Evolutionary conservation across 2,797 vertebrate genomes (phyloP).

Genomic region (Myotis findleyi): DNA sequence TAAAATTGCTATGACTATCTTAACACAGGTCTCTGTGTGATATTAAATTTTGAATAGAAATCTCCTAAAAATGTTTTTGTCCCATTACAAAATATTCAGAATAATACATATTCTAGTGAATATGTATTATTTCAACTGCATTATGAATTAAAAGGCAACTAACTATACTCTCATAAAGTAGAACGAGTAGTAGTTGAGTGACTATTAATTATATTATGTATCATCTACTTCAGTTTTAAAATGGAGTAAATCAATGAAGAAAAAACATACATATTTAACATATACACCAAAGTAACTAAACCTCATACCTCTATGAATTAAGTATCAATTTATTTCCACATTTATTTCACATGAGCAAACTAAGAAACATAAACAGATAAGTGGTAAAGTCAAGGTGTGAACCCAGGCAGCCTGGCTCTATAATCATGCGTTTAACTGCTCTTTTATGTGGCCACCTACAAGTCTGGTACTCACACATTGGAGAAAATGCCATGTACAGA

Average conservation of each 20-base stretch:
- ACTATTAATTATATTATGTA: neutral
- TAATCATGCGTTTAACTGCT: neutral
- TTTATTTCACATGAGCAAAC: constrained; percentile 5
- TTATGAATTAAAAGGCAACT: neutral
- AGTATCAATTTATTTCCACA: neutral
- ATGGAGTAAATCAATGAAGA: neutral
- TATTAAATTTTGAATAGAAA: constrained; percentile 14
- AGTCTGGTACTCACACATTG: neutral
- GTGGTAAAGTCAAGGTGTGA: neutral
- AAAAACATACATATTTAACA: neutral
- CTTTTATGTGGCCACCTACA: too few relatives aligned
- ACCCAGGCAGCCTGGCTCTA: neutral
- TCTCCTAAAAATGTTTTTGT: neutral
- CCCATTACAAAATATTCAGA: neutral
- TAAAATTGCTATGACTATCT: neutral
- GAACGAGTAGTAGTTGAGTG: neutral
- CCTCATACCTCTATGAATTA: neutral
- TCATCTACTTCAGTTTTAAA: neutral
- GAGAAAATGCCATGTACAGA: neutral
- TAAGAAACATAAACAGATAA: neutral
- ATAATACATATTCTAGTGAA: too few relatives aligned
- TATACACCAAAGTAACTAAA: neutral
- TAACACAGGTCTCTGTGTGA: neutral
- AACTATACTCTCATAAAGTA: neutral
- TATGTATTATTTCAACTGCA: neutral